phyloP scores from a whole-genome alignment of 2,113 vertebrate species.

The Melospiza georgiana region DNA sequence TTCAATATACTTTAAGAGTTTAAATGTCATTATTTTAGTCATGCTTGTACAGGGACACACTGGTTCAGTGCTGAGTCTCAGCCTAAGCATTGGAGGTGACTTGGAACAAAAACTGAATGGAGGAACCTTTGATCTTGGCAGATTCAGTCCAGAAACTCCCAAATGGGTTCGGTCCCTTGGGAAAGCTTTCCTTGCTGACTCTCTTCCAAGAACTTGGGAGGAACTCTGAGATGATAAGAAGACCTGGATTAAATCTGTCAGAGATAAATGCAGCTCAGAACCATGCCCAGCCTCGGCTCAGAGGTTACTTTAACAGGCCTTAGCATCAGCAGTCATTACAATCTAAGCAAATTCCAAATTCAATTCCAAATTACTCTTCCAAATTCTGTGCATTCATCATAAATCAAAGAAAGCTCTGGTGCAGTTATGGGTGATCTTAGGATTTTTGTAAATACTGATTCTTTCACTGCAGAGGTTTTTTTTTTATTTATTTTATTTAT shows the following conservation, averaged over 20 bases:
- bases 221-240: background rate
- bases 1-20: background rate
- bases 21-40: background rate
- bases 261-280: background rate
- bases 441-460: background rate
- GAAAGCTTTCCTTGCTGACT: background rate
- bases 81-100: background rate
- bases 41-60: fast-evolving
- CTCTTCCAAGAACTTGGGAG: background rate
- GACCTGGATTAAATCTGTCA: background rate
- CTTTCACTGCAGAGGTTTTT: background rate
- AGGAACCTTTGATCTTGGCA: background rate
- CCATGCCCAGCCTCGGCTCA: background rate
- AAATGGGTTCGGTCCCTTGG: background rate
- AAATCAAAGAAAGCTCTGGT: background rate
- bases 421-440: background rate
- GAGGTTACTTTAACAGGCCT: background rate
- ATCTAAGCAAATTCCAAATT: background rate
- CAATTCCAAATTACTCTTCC: background rate
- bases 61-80: background rate
- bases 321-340: background rate
- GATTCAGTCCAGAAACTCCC: background rate
- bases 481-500: background rate
- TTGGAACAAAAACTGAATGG: background rate
- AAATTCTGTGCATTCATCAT: background rate